Percentiles rank a stretch among this genome's conserved stretches.
phyloP scores from a whole-genome alignment of 2,888 invertebrate genomes.

The Lithophane ornitopus region DNA sequence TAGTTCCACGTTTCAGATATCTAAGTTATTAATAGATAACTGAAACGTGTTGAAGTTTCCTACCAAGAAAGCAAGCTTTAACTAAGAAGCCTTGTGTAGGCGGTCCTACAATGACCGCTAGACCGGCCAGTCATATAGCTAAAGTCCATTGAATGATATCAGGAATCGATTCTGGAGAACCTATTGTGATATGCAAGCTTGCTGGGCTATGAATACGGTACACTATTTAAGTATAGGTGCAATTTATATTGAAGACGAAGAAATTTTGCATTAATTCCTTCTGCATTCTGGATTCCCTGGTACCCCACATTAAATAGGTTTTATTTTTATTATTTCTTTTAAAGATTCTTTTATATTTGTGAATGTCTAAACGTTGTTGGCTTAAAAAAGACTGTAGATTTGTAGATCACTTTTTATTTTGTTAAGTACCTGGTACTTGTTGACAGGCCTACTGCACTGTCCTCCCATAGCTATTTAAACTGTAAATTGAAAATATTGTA shows the following conservation, averaged over 20 bases:
- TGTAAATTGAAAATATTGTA: too few relatives aligned
- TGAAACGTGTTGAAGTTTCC: not conserved
- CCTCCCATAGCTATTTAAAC: too few relatives aligned
- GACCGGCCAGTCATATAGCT: slow-evolving; percentile 11
- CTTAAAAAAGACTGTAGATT: too few relatives aligned
- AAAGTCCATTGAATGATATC: slow-evolving; percentile 22
- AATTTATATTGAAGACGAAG: not conserved
- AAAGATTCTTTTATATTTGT: too few relatives aligned
- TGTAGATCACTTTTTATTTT: too few relatives aligned
- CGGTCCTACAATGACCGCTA: slow-evolving; percentile 14
- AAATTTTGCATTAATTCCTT: too few relatives aligned
- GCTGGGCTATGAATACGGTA: slow-evolving; percentile 6
- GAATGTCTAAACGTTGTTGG: too few relatives aligned
- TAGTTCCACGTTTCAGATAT: not conserved
- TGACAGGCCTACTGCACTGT: too few relatives aligned
- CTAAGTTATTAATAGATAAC: slow-evolving; percentile 6
- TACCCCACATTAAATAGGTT: too few relatives aligned
- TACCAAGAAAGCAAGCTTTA: not conserved
- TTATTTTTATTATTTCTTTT: too few relatives aligned
- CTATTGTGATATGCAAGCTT: slow-evolving; percentile 39
- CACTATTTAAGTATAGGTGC: not conserved
- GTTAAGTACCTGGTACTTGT: too few relatives aligned
- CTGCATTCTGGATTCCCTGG: too few relatives aligned
- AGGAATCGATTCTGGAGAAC: slow-evolving; percentile 16
- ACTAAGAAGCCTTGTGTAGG: slow-evolving; percentile 12